Evolutionary conservation across 2,113 vertebrate genomes (phyloP).

Genomic region (Prunella himalayana): DNA sequence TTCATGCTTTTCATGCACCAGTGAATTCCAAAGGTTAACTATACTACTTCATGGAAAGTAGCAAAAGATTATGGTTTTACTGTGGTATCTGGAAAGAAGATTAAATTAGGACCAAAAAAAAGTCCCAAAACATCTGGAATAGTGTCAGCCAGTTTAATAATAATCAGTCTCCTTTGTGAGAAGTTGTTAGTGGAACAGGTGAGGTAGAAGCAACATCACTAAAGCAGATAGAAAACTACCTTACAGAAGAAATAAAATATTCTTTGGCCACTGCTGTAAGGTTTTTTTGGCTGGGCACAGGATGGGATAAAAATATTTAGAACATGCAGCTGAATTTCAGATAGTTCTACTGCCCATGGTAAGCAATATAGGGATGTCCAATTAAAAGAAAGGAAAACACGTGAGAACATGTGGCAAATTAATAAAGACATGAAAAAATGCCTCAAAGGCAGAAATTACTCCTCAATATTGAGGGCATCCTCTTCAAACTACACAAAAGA

Average conservation of each 20-base stretch:
- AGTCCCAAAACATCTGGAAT: not conserved
- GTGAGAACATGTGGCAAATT: not conserved
- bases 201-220: not conserved
- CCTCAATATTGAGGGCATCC: not conserved
- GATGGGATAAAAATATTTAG: not conserved
- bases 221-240: not conserved
- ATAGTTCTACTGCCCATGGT: not conserved
- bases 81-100: not conserved
- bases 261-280: not conserved
- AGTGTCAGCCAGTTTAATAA: not conserved
- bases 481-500: not conserved
- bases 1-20: constrained; percentile 9
- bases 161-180: not conserved
- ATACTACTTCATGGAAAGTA: not conserved
- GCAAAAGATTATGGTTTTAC: not conserved
- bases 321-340: not conserved
- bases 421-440: not conserved
- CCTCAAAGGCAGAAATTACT: not conserved
- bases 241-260: not conserved
- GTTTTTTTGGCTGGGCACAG: not conserved
- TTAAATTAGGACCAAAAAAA: not conserved
- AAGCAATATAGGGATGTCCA: not conserved
- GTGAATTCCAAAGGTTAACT: constrained; percentile 39
- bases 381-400: not conserved
- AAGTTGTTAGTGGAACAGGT: not conserved